Percentiles rank a stretch among this genome's conserved stretches.
Evolutionary conservation across 2,888 invertebrate genomes (phyloP).

Genomic region (Hirtodrosophila duncani): DNA sequence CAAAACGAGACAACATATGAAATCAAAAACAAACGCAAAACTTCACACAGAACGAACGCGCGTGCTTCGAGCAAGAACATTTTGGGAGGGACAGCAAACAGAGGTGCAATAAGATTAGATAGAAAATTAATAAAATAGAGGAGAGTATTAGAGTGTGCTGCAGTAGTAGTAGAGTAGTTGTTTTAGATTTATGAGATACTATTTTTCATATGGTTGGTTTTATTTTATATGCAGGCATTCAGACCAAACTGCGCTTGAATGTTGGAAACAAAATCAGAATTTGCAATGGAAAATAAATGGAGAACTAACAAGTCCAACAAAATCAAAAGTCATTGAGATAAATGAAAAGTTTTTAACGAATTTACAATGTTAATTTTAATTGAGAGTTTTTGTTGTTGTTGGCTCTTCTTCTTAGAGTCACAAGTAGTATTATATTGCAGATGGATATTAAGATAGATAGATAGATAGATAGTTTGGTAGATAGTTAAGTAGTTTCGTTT

Average conservation of each 20-base stretch:
- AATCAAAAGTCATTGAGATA: not conserved
- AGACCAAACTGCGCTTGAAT: no score
- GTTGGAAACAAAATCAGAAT: not conserved
- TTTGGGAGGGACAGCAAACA: no score
- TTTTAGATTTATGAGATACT: not conserved
- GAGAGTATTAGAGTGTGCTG: conserved; percentile 21
- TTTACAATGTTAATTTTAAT: conserved; percentile 34
- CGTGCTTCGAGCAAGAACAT: conserved; percentile 37
- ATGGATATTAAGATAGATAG: no score
- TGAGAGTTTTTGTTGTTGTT: no score
- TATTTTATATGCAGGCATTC: no score
- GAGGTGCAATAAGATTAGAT: conserved; percentile 15
- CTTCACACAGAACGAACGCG: conserved; percentile 26
- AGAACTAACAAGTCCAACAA: no score
- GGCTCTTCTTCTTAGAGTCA: conserved; percentile 6
- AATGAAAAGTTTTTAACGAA: conserved; percentile 16
- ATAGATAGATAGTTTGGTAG: conserved; percentile 13
- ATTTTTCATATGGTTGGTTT: conserved; percentile 26
- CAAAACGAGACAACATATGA: conserved; percentile 17
- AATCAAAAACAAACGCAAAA: conserved; percentile 23
- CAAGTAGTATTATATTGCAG: conserved; percentile 20
- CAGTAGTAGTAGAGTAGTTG: conserved; percentile 2
- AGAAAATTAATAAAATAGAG: conserved; percentile 12
- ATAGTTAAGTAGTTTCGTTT: conserved; percentile 31
- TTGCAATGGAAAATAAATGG: conserved; percentile 1